Evolutionary conservation across 2,113 vertebrate genomes (phyloP).

Genomic region (Salvelinus fontinalis): DNA sequence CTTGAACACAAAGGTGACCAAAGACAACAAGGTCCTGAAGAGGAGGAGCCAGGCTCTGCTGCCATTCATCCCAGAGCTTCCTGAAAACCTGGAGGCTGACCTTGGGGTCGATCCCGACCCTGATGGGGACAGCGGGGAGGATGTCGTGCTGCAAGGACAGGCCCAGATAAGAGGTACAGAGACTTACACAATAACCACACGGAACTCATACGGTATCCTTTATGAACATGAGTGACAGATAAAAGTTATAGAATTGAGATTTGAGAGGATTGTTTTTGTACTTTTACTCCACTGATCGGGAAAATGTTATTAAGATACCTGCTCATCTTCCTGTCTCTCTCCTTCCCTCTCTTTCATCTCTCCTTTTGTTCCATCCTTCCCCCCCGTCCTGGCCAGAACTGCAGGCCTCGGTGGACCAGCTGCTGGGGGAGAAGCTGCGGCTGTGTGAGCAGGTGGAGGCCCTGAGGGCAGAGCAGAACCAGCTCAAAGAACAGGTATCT

Average conservation of each 20-base stretch:
- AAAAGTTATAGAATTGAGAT: too few species aligned
- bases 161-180: constrained; percentile 67
- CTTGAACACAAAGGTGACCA: constrained; percentile 60
- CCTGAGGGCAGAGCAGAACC: constrained; percentile 62
- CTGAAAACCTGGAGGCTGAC: constrained; percentile 37
- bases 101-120: neutral
- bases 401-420: constrained; percentile 68
- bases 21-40: constrained; percentile 73
- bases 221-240: neutral
- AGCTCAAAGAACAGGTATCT: constrained; percentile 72
- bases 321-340: too few species aligned
- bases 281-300: too few species aligned
- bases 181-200: neutral
- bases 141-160: constrained; percentile 49
- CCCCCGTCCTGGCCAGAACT: constrained; percentile 62
- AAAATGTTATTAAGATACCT: too few species aligned
- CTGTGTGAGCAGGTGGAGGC: constrained; percentile 65
- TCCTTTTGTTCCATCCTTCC: too few species aligned
- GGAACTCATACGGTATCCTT: neutral
- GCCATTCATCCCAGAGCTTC: constrained; percentile 60
- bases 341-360: too few species aligned
- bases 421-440: constrained; percentile 73
- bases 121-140: constrained; percentile 18
- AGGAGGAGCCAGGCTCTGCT: constrained; percentile 67
- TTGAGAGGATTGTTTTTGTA: too few species aligned